These are phyloP conservation scores for Pteronura brasiliensis DNA, from an alignment of 2,113 vertebrate genomes.

Conservation along the genomic window DNA sequence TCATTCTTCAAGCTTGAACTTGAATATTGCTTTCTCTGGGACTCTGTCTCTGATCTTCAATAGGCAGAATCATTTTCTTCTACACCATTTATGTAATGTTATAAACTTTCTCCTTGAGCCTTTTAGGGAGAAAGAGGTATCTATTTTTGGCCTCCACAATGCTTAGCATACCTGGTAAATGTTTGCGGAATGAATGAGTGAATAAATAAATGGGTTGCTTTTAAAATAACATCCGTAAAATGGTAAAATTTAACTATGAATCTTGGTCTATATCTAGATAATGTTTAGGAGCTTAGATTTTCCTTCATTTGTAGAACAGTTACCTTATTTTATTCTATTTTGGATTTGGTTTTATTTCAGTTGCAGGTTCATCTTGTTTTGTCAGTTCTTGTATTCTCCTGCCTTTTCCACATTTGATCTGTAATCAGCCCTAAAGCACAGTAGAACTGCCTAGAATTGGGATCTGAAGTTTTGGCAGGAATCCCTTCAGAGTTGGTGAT, in stretches of 20 bases:
- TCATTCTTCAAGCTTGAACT: neutral
- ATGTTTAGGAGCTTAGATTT: neutral
- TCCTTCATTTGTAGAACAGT: neutral
- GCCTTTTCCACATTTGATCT: conserved; percentile 20
- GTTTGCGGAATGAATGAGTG: neutral
- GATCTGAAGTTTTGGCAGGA: conserved; percentile 61
- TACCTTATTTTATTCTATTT: neutral
- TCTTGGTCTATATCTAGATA: neutral
- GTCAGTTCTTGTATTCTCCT: neutral
- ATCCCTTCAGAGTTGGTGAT: conserved; percentile 67
- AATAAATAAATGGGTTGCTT: neutral
- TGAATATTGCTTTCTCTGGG: neutral
- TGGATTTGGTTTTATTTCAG: neutral
- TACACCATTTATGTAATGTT: neutral
- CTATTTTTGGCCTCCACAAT: neutral
- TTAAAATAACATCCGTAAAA: neutral
- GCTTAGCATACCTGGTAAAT: neutral
- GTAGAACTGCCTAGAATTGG: conserved; percentile 35
- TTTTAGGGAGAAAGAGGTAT: neutral
- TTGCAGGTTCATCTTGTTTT: neutral
- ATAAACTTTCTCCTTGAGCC: neutral
- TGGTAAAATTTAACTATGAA: neutral
- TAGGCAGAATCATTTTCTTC: neutral
- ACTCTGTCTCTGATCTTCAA: neutral
- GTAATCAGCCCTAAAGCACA: neutral